Base-by-base conservation (phyloP, 1,140 invertebrate genomes). In the Apolygus lucorum region DNA sequence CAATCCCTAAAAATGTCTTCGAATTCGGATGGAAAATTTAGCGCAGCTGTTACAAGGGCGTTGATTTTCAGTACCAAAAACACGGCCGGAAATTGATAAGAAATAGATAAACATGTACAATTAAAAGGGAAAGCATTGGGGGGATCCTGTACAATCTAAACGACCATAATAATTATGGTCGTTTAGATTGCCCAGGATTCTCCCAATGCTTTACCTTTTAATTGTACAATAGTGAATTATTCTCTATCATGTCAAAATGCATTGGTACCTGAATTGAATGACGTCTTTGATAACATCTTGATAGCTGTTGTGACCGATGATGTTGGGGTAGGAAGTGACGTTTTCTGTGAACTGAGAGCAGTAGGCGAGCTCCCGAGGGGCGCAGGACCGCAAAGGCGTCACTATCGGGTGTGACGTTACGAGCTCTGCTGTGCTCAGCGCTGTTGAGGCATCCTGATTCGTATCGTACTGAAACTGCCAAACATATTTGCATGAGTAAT, bases 291-390 rank as follows among this genome's bases (percentile, higher is more conserved):
- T 79, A 8, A 93, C 84, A 42, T 89, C 86, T 8, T 85, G 82
- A 21, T 88, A 78, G 17, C 84, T 87, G 25, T 79, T 79, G 70
- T 86, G 84, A 1, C 82, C 83, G 27, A 94, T 80, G 1, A 92
- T 78, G 78, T 95, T 94, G 0, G 92, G 92, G 77, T 92, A 94
- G 0, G 90, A 87, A 0, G 91, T 94, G 1, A 84, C 77, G 75
- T 93, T 94, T 77, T 92, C 91, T 0, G 85, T 82, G 24, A 92
- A 78, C 68, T 85, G 83, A 2, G 63, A 67, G 76, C 92, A 95
- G 71, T 92, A 90, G 1, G 81, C 76, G 0, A 93, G 77, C 54
- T 87, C 81, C 1, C 90, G 68, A 2, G 84, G 81, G 27, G 82
- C 81, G 76, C 92, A 94, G 73, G 84, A 84, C 72, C 90, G 82